Evolutionary conservation across 2,888 invertebrate species (phyloP).

Genomic region (Thalpophila matura): DNA sequence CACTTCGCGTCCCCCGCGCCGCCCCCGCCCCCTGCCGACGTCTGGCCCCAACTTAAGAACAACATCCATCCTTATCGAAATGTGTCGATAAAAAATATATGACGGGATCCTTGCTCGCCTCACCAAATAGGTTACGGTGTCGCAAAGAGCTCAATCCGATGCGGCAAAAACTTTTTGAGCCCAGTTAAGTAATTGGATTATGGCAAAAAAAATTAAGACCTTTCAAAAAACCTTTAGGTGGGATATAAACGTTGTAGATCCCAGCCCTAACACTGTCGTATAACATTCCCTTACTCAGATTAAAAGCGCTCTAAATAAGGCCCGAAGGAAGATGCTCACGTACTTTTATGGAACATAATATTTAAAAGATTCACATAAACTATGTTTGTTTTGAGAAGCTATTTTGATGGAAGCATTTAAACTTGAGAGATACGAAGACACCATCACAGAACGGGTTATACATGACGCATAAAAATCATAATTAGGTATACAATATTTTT

Average conservation of each 20-base stretch:
- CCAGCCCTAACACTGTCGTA: conserved; percentile 7
- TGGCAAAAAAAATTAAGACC: conserved; percentile 52
- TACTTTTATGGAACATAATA: conserved; percentile 33
- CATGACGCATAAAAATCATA: conserved; percentile 18
- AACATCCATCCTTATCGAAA: conserved; percentile 72
- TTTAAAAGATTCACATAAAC: conserved; percentile 39
- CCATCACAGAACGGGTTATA: conserved; percentile 29
- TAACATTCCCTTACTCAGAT: conserved; percentile 13
- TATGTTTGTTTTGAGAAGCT: conserved; percentile 30
- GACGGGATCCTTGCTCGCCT: conserved; percentile 62
- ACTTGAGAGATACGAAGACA: conserved; percentile 21
- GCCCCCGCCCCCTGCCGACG: conserved; percentile 49
- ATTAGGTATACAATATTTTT: conserved; percentile 46
- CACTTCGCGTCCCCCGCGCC: conserved; percentile 67
- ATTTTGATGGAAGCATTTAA: conserved; percentile 43
- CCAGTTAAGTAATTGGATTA: conserved; percentile 57
- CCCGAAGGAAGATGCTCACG: conserved; percentile 17
- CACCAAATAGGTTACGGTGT: conserved; percentile 62
- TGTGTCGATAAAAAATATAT: conserved; percentile 70
- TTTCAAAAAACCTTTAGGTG: conserved; percentile 29
- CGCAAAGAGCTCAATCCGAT: conserved; percentile 57
- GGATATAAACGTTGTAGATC: conserved; percentile 21
- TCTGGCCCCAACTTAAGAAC: conserved; percentile 66
- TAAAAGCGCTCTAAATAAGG: conserved; percentile 28
- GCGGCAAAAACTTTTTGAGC: conserved; percentile 59